Base-by-base conservation (phyloP, 1,140 invertebrate genomes). In the Phthorimaea operculella region DNA sequence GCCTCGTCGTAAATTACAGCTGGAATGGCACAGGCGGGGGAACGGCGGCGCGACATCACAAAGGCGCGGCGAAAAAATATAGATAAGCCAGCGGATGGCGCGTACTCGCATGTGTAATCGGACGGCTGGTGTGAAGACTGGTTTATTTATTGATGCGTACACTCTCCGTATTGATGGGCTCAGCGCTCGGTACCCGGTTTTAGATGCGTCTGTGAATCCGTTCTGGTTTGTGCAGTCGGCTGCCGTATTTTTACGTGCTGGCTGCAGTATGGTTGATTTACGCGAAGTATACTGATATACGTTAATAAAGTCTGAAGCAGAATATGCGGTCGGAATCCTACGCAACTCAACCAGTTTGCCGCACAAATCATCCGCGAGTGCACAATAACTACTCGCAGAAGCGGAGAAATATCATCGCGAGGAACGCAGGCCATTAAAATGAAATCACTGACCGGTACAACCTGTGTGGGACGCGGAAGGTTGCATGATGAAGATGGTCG, bases 21-120 rank as follows among this genome's bases (percentile, higher is more conserved):
- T 52, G 52, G 58, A 51, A 57, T 54, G 54, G 55, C 45, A 54
- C 33, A 48, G 54, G 57, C 58, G 61, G 62, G 60, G 57, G 33
- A 21, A 56, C 54, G 36, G 60, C 66, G 68, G 60, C 59, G 70
- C 70, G 72, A 72, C 72, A 70, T 70, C 71, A 76, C 72, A 79
- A 74, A 76, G 74, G 73, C 73, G 70, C 63, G 70, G 63, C 65
- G 70, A 70, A 78, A 78, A 76, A 73, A 70, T 73, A 75, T 74
- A 66, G 67, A 64, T 66, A 61, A 61, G 58, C 53, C 51, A 50
- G 36, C 50, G 55, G 14, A 47, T 16, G 45, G 11, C 45, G 36
- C 36, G 36, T n/a, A 39, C 36, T 39, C 36, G 36, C 3, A 28
- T 28, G 36, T 39, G 36, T 39, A 39, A 39, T 39, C 36, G 36